These are phyloP conservation scores for Holocentrus rufus DNA, from an alignment of 2,797 vertebrate genomes.

Conservation along the genomic window DNA sequence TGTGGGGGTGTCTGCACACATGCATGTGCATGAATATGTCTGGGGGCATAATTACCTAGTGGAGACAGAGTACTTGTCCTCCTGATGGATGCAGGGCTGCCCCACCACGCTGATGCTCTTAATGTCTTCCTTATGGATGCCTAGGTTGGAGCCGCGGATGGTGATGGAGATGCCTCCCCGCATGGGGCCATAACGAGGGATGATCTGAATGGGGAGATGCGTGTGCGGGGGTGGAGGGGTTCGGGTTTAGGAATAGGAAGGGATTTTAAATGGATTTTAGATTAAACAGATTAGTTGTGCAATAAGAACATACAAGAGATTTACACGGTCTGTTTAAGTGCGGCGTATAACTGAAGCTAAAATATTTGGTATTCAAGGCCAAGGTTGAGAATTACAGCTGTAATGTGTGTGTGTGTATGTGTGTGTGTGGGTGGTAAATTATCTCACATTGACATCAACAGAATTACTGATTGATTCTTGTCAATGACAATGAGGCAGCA, in stretches of 20 bases:
- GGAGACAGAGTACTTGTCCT: conserved; percentile 90
- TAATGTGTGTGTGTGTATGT: conserved; percentile 19
- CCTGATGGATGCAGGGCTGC: conserved; percentile 84
- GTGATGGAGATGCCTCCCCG: conserved; percentile 91
- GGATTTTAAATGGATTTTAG: conserved; percentile 55
- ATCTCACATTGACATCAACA: conserved; percentile 31
- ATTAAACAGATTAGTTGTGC: conserved; percentile 53
- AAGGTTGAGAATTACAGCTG: conserved; percentile 23
- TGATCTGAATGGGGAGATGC: conserved; percentile 82
- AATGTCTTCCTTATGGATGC: conserved; percentile 89
- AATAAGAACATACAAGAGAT: conserved; percentile 49
- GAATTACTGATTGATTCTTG: conserved; percentile 52
- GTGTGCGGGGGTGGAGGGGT: conserved; percentile 1
- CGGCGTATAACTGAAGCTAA: conserved; percentile 22
- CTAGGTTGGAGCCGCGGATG: conserved; percentile 93
- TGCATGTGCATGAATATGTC: conserved; percentile 19
- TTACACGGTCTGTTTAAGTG: conserved; percentile 48
- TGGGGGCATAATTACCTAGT: conserved; percentile 84
- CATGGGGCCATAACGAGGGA: conserved; percentile 88
- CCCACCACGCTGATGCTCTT: conserved; percentile 86
- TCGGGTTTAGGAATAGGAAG: conserved; percentile 56
- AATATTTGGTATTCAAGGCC: conserved; percentile 48
- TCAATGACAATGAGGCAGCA: conserved; percentile 64
- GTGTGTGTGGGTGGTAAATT: conserved; percentile 35
- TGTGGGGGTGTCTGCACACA: neutral